These are phyloP conservation scores for Papilio polytes DNA, from an alignment of 1,140 invertebrate genomes.

Conservation along the genomic window DNA sequence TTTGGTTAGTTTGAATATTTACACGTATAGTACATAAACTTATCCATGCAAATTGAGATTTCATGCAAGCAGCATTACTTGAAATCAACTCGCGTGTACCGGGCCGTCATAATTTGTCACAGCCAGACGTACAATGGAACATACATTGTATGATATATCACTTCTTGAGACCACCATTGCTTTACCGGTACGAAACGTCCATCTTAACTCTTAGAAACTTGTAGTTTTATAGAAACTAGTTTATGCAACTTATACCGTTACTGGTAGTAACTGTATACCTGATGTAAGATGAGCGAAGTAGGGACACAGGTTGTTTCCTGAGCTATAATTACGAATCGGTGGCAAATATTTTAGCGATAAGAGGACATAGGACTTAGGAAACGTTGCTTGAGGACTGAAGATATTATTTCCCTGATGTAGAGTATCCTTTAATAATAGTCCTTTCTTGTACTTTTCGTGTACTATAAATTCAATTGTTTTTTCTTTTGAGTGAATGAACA, in stretches of 20 bases:
- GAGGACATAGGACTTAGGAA: neutral
- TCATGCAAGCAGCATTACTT: conserved; percentile 33
- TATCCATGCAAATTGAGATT: conserved; percentile 39
- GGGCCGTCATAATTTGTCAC: conserved; percentile 63
- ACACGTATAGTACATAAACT: conserved; percentile 30
- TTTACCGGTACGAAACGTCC: conserved; percentile 39
- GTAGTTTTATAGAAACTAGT: conserved; percentile 9
- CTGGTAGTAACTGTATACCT: neutral
- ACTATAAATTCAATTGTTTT: neutral
- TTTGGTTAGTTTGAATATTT: neutral
- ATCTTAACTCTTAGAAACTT: conserved; percentile 12
- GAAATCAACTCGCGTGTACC: conserved; percentile 45
- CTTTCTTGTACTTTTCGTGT: too few species aligned
- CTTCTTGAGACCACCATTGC: conserved; percentile 53
- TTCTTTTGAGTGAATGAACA: neutral
- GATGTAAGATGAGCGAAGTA: neutral
- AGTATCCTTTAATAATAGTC: too few species aligned
- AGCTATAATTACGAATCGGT: neutral
- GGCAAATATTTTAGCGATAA: neutral
- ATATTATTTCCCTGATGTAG: too few species aligned
- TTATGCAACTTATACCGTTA: conserved; percentile 11
- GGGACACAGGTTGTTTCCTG: neutral
- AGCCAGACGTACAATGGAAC: conserved; percentile 63
- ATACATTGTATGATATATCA: conserved; percentile 67
- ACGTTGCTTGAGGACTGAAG: too few species aligned